Conservation (phyloP, 2,888 invertebrate genomes). For the Steinernema carpocapsae region DNA sequence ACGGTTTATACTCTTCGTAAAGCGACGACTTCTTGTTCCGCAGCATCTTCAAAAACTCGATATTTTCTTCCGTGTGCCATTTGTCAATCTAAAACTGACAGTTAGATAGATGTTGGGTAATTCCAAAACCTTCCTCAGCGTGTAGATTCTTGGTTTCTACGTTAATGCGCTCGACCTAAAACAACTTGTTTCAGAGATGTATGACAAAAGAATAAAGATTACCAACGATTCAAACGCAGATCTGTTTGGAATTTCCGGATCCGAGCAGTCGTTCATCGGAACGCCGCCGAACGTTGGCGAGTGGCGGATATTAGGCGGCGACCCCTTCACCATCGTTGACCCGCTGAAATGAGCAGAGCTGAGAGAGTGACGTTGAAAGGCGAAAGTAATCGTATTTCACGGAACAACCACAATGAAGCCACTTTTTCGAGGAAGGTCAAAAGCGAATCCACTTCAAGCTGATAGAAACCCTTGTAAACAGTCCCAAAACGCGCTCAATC, state of each 20-base stretch:
- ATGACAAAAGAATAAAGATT: background rate
- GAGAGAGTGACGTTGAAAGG: no score
- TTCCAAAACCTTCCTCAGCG: conserved; percentile 44
- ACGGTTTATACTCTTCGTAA: background rate
- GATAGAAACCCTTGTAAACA: no score
- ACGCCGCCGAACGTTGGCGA: no score
- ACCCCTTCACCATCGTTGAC: conserved; percentile 38
- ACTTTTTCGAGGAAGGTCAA: no score
- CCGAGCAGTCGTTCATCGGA: no score
- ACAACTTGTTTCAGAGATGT: background rate
- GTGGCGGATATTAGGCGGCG: conserved; percentile 40
- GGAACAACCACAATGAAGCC: no score
- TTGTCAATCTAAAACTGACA: background rate
- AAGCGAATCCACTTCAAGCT: no score
- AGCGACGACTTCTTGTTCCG: background rate
- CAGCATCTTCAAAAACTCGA: background rate
- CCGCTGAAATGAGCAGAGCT: conserved; percentile 38
- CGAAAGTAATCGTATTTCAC: no score
- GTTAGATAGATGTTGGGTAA: background rate
- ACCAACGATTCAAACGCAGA: conserved; percentile 44
- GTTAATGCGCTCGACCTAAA: conserved; percentile 41
- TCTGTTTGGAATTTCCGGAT: conserved; percentile 46
- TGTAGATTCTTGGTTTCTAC: conserved; percentile 39
- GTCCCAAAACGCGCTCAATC: no score
- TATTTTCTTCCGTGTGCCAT: background rate